Evolutionary conservation across 2,797 vertebrate genomes (phyloP), one percentile per base, ranked within the genome.

Genomic region (Mus minutoides): DNA sequence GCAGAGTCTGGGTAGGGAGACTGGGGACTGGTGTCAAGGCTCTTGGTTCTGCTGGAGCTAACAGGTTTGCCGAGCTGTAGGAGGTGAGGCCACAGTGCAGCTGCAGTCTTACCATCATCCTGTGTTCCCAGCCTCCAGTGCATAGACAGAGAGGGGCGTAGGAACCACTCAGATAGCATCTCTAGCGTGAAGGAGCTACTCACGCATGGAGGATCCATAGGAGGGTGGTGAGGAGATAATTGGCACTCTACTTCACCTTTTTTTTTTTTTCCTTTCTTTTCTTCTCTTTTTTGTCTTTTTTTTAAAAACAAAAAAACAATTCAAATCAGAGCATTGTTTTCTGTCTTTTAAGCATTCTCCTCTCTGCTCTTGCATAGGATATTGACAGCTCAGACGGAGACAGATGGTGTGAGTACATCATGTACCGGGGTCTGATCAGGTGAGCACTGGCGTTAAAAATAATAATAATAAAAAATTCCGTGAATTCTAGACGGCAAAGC

Each of bases 391-490:
- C 98, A 90, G 98, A 99, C 96, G 46, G 0, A 71, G 96, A 98
- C 90, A 98, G 98, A 67, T 99, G 98, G 98, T 99, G 98, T 86
- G 98, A 98, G 76, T 98, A 98, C 75, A 98, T 98, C 86, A 98
- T 98, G 98, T 98, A 99, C 93, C 98, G 98, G 0, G 98, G 98
- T 49, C 87, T 99, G 93, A 98, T 98, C 97, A 98, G 98, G 98
- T 99, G 78, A 91, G 96, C 87, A 82, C 40, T 46, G 76, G 49
- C 37, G 21, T 94, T 93, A 56, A 12, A 56, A 49, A 77, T n/a
- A 11, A 79, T 5, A 56, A 56, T n/a, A 17, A 56, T 4, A 5
- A 56, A 19, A 31, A 40, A 40, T 22, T 46, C 56, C 64, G 17
- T 64, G 22, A 64, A 46, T 62, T 34, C 60, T 49, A 85, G 69